Conservation (phyloP, 2,113 vertebrate species). For the Probosciger aterrimus region DNA sequence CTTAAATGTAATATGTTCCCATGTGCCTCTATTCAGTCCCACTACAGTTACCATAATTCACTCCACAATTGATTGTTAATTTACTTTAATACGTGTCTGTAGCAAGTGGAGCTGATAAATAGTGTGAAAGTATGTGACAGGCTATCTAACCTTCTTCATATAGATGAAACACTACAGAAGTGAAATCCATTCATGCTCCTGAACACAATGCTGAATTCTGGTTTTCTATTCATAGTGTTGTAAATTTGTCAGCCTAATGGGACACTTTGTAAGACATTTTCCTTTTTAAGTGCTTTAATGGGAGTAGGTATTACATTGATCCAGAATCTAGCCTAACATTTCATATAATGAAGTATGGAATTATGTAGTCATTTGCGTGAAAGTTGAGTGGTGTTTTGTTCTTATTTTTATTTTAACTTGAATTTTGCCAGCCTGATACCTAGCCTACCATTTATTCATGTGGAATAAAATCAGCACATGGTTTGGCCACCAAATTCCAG, state of each 20-base stretch:
- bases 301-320: slow-evolving; percentile 72
- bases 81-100: slow-evolving; percentile 45
- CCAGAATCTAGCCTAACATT: slow-evolving; percentile 66
- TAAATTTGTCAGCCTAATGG: slow-evolving; percentile 80
- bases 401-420: slow-evolving; percentile 18
- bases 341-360: slow-evolving; percentile 48
- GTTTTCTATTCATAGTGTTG: slow-evolving; percentile 61
- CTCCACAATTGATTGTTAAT: slow-evolving; percentile 68
- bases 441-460: neutral
- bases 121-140: slow-evolving; percentile 43
- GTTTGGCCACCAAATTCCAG: neutral
- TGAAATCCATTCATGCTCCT: slow-evolving; percentile 61
- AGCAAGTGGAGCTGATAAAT: slow-evolving; percentile 54
- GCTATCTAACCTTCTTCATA: slow-evolving; percentile 55
- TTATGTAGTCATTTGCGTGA: slow-evolving; percentile 40
- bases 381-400: slow-evolving; percentile 35
- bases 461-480: neutral
- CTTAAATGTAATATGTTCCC: slow-evolving; percentile 45
- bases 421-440: neutral
- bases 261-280: slow-evolving; percentile 75
- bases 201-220: slow-evolving; percentile 43
- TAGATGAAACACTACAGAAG: slow-evolving; percentile 49
- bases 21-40: slow-evolving; percentile 24
- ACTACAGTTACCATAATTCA: slow-evolving; percentile 64
- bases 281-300: slow-evolving; percentile 75